A percentile compares a stretch with the other conserved stretches of the same genome.
phyloP scores from a whole-genome alignment of 2,113 vertebrate species.

The Heterochromis multidens region DNA sequence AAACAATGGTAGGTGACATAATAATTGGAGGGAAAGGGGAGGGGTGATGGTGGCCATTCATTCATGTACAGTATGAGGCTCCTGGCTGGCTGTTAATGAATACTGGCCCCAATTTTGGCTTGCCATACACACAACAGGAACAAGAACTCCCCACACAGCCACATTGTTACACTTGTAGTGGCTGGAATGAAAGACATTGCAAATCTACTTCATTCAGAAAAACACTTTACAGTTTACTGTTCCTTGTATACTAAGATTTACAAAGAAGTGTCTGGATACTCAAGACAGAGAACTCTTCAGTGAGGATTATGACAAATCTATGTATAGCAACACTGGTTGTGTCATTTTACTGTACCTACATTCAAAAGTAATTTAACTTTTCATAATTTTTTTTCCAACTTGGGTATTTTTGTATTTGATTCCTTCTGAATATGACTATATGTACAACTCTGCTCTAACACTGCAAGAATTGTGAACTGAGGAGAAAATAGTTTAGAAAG shows the following conservation, averaged over 20 bases:
- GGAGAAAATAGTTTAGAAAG: too few relatives aligned
- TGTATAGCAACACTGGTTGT: neutral
- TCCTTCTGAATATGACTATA: too few relatives aligned
- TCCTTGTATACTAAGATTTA: neutral
- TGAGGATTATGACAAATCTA: neutral
- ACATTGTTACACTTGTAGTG: neutral
- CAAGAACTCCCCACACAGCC: neutral
- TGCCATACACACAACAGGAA: conserved; percentile 10
- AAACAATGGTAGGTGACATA: conserved; percentile 61
- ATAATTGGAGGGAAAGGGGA: conserved; percentile 4
- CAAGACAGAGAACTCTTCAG: neutral
- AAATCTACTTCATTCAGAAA: neutral
- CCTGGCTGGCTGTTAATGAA: conserved; percentile 53
- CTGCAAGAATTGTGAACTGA: too few relatives aligned
- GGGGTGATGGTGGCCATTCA: conserved; percentile 21
- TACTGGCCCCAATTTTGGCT: conserved; percentile 45
- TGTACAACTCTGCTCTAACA: too few relatives aligned
- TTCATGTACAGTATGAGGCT: conserved; percentile 38
- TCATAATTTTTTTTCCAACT: neutral
- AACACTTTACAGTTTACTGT: neutral
- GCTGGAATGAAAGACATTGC: neutral
- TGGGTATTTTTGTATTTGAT: too few relatives aligned
- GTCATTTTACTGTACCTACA: neutral
- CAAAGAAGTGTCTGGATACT: neutral
- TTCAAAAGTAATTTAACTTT: neutral